Conservation (phyloP, 2,113 vertebrate genomes). For the Tauraco erythrolophus region DNA sequence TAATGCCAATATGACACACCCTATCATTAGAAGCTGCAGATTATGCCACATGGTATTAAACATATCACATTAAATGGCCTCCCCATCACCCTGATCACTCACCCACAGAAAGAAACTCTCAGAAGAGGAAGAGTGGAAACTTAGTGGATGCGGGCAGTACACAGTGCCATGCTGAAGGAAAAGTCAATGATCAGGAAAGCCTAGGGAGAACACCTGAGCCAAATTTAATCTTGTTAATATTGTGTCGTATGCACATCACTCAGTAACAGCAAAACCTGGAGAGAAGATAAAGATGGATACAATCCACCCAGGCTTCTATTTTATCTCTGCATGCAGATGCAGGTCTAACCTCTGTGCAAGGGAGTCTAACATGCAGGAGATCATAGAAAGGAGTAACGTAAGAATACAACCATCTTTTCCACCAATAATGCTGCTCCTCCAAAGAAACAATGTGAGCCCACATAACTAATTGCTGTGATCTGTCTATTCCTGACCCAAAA, state of each 20-base stretch:
- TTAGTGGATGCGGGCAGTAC: neutral
- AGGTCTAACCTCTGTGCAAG: neutral
- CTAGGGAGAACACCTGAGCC: accelerated
- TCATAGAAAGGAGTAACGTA: neutral
- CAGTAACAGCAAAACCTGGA: neutral
- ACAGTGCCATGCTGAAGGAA: neutral
- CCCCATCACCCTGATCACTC: neutral
- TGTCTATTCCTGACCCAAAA: neutral
- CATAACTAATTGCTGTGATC: neutral
- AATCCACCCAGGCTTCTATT: neutral
- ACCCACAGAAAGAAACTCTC: neutral
- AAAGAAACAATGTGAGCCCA: neutral
- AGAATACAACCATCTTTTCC: neutral
- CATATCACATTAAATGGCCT: neutral
- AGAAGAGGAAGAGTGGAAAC: neutral
- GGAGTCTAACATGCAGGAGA: neutral
- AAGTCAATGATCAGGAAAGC: neutral
- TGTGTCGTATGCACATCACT: neutral
- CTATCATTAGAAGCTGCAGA: neutral
- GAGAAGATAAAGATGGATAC: neutral
- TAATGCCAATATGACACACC: neutral
- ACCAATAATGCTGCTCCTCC: neutral
- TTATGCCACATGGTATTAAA: neutral
- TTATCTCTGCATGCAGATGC: neutral
- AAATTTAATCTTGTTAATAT: neutral